These are phyloP conservation scores for Ctenomys sociabilis DNA, from an alignment of 2,113 vertebrate species.

Conservation along the genomic window DNA sequence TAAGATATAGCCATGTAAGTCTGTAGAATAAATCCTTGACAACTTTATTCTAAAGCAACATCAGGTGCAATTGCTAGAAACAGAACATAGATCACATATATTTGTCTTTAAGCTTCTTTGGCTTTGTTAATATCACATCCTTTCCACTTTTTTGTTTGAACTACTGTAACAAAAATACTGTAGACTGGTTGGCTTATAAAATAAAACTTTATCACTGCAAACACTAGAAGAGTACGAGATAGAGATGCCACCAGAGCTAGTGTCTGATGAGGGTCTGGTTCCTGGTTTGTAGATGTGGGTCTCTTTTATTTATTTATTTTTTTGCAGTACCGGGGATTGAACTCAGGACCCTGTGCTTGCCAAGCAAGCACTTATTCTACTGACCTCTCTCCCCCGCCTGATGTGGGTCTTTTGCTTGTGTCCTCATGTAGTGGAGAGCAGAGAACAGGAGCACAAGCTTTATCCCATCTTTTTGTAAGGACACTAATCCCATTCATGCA, in stretches of 20 bases:
- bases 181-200: not conserved
- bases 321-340: no score
- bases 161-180: not conserved
- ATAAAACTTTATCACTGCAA: not conserved
- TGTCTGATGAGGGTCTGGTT: no score
- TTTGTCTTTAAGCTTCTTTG: constrained; percentile 42
- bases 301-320: not conserved
- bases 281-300: no score
- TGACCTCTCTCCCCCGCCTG: no score
- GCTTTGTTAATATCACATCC: not conserved
- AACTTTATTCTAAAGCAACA: constrained; percentile 50
- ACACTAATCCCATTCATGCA: not conserved
- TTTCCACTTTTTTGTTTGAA: not conserved
- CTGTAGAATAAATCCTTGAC: constrained; percentile 5
- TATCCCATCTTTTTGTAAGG: not conserved
- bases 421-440: not conserved
- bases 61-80: not conserved
- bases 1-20: not conserved
- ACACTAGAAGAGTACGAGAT: not conserved
- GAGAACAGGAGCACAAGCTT: not conserved
- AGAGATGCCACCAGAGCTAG: not conserved
- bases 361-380: no score
- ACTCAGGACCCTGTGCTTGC: no score
- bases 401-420: not conserved
- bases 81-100: not conserved